These are phyloP conservation scores for Colossoma macropomum DNA, from an alignment of 2,113 vertebrate species.

Conservation along the genomic window DNA sequence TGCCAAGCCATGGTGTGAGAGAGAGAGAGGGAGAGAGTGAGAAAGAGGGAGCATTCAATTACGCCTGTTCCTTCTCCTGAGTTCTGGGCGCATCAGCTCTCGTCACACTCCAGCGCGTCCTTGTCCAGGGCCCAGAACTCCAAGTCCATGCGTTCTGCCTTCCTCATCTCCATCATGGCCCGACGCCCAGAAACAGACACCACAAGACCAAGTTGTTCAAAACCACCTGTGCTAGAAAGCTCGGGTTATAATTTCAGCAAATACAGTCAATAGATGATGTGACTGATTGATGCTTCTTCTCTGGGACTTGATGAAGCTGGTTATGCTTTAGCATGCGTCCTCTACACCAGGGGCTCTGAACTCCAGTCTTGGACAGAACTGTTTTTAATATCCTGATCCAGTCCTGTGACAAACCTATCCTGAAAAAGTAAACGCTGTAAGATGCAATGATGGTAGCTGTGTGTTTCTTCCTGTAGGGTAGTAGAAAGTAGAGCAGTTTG, in stretches of 20 bases:
- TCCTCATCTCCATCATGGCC: background rate
- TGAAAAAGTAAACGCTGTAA: too few species aligned
- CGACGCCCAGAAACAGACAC: background rate
- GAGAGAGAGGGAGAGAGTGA: conserved; percentile 43
- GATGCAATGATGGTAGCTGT: too few species aligned
- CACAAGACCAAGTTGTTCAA: background rate
- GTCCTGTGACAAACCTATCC: too few species aligned
- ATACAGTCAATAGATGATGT: background rate
- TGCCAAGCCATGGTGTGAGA: conserved; percentile 38
- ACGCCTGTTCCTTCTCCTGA: background rate
- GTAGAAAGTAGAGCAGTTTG: too few species aligned
- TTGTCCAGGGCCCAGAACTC: background rate
- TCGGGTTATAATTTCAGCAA: background rate
- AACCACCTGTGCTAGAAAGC: background rate
- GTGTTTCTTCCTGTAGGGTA: too few species aligned
- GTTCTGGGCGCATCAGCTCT: conserved; percentile 27
- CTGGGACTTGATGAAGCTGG: too few species aligned
- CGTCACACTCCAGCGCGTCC: conserved; percentile 52
- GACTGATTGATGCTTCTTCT: background rate
- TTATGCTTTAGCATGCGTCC: too few species aligned
- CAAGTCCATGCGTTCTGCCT: background rate
- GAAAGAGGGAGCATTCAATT: conserved; percentile 24
- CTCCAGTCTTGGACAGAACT: background rate
- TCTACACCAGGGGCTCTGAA: background rate
- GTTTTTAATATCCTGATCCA: too few species aligned